Conservation (phyloP, 2,888 invertebrate species). For the Nomada goodeniana region DNA sequence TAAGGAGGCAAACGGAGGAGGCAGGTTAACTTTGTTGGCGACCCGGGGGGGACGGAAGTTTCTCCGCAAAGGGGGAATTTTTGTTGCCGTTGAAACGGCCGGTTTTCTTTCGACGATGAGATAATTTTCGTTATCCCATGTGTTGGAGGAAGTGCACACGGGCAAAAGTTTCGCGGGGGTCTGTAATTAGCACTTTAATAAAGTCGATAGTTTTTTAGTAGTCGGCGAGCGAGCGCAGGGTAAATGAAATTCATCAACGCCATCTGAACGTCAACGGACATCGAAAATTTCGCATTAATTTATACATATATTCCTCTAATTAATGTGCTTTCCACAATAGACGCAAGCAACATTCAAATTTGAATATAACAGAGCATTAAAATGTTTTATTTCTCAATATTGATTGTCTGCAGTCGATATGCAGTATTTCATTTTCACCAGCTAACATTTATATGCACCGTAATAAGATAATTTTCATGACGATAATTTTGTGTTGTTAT, state of each 20-base stretch:
- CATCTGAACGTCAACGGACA: not conserved
- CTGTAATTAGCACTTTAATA: slow-evolving; percentile 6
- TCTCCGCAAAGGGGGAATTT: slow-evolving; percentile 26
- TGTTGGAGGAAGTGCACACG: not conserved
- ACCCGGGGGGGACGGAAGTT: slow-evolving; percentile 12
- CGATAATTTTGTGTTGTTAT: no score
- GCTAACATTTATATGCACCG: no score
- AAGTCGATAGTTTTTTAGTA: not conserved
- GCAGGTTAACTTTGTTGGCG: slow-evolving; percentile 14
- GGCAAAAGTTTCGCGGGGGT: slow-evolving; percentile 6
- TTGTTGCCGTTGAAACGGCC: slow-evolving; percentile 4
- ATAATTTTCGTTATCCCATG: slow-evolving; percentile 37
- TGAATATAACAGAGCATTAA: not conserved
- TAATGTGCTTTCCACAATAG: not conserved
- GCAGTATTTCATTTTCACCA: no score
- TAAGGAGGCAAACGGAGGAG: slow-evolving; percentile 17
- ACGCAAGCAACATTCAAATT: not conserved
- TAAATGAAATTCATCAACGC: not conserved
- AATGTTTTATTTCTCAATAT: no score
- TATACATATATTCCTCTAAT: not conserved
- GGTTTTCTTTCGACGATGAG: not conserved
- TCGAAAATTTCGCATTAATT: not conserved
- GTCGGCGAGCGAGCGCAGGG: no score
- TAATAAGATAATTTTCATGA: no score
- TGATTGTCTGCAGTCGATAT: no score